Conservation (phyloP, 2,113 vertebrate species). For the Canis aureus region DNA sequence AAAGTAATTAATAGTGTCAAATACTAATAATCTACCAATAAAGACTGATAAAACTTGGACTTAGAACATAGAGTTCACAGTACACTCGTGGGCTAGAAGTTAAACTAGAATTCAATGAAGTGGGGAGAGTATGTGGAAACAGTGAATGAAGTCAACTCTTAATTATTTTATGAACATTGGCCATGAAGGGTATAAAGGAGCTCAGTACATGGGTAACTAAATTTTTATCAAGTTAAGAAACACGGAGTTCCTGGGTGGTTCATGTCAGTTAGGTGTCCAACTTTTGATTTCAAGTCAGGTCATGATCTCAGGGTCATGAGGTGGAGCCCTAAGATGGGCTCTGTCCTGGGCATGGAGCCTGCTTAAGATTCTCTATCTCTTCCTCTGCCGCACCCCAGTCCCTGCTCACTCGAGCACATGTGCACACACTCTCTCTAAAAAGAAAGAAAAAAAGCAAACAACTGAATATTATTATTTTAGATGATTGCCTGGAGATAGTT, state of each 20-base stretch:
- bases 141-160: neutral
- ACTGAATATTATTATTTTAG: neutral
- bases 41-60: neutral
- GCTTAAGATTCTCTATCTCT: neutral
- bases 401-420: neutral
- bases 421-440: neutral
- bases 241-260: neutral
- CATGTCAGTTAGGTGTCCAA: rapidly evolving
- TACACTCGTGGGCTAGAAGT: neutral
- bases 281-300: neutral
- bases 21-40: neutral
- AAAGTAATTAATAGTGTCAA: neutral
- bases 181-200: neutral
- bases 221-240: neutral
- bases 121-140: neutral
- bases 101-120: neutral
- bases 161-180: neutral
- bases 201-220: neutral
- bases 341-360: neutral
- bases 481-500: neutral
- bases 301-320: neutral
- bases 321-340: neutral
- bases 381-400: neutral
- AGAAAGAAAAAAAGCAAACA: neutral
- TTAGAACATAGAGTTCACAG: neutral